Evolutionary conservation across 2,113 vertebrate genomes (phyloP).

Genomic region (Myrmecobius fasciatus): DNA sequence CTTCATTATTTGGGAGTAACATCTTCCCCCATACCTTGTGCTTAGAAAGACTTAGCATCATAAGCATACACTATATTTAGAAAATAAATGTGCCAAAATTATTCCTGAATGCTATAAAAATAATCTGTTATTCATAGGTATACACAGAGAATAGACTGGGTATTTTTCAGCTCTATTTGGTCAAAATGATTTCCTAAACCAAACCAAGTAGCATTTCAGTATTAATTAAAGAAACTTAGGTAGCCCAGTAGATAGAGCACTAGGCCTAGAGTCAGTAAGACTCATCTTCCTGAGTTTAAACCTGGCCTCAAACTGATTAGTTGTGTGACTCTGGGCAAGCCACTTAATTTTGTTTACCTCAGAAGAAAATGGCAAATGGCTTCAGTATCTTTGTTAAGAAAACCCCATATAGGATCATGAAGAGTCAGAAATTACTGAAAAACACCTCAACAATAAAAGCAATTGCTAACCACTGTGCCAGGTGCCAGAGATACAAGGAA

Average conservation of each 20-base stretch:
- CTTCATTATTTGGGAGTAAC: background rate
- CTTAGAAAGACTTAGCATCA: background rate
- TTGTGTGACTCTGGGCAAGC: background rate
- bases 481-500: background rate
- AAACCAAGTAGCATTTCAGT: background rate
- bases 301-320: background rate
- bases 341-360: background rate
- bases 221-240: background rate
- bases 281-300: background rate
- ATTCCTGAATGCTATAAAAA: background rate
- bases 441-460: background rate
- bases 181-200: background rate
- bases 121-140: background rate
- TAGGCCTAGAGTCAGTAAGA: background rate
- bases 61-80: background rate
- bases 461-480: background rate
- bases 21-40: background rate
- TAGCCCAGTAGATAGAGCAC: background rate
- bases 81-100: background rate
- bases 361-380: background rate
- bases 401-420: background rate
- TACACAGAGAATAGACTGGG: background rate
- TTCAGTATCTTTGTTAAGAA: background rate
- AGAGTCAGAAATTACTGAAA: background rate
- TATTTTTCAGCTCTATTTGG: background rate